Evolutionary conservation across 2,113 vertebrate genomes (phyloP), one percentile per base, ranked within the genome.

Genomic region (Pituophis catenifer): DNA sequence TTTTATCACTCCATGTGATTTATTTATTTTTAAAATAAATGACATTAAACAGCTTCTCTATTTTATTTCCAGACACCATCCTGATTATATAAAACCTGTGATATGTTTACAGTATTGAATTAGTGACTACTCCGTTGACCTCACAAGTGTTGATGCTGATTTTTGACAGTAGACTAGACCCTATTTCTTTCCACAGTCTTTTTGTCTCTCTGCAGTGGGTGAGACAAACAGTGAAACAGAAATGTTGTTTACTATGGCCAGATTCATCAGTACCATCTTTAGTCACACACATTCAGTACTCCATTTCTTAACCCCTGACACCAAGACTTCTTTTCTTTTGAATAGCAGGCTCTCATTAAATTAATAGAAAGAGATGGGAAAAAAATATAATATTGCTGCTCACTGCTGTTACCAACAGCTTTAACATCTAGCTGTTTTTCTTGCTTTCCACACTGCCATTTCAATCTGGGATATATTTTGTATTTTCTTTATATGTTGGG

Each of bases 301-400:
- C 17, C 13, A 0, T 44, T 8, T 86, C 59, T 48, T 94, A 26
- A 81, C 8, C 93, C 93, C 95, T 92, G 54, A 62, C 2, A 3
- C 33, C 44, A 53, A 93, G 26, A 52, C 13, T 91, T 7, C 13
- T 58, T 54, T 38, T 89, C 52, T 21, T 92, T 92, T 88, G 0
- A 23, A n/a, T 3, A 52, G 86, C 57, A 94, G 93, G 15, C 48
- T 93, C 93, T 94, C 86, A 3, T 54, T 91, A 17, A 95, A 44
- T 91, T 62, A 89, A 7, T 91, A 89, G 38, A 75, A 29, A 17
- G 55, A 55, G 19, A 59, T 58, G 26, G 94, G 89, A 50, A 1
- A 94, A 94, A 5, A 89, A 48, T 44, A 88, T 95, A 44, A 59
- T 92, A 58, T 65, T 5, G 26, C 0, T 92, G 91, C 11, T 96